phyloP scores from a whole-genome alignment of 2,113 vertebrate species.

The Pipra filicauda region DNA sequence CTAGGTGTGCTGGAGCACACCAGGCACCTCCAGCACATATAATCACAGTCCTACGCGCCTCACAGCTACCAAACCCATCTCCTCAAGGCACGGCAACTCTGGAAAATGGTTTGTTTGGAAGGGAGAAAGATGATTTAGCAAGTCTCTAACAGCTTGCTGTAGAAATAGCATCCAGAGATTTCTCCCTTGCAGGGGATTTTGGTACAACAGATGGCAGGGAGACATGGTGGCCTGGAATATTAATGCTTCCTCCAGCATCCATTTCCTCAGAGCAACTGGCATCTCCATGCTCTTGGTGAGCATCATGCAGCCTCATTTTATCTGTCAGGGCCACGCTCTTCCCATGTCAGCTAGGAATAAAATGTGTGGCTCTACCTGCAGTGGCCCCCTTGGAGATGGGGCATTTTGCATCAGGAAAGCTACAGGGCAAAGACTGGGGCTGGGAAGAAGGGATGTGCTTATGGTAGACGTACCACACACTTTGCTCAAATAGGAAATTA shows the following conservation, averaged over 20 bases:
- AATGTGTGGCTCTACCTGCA: not conserved
- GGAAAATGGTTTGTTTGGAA: not conserved
- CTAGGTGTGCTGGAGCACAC: not conserved
- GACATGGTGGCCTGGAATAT: not conserved
- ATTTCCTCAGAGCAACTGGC: not conserved
- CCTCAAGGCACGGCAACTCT: not conserved
- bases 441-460: not conserved
- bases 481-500: not conserved
- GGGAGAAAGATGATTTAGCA: not conserved
- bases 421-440: not conserved
- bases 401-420: not conserved
- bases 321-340: fast-evolving
- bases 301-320: not conserved
- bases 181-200: not conserved
- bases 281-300: not conserved
- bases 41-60: not conserved
- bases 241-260: not conserved
- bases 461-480: not conserved
- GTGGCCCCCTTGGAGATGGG: not conserved
- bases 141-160: not conserved
- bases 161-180: not conserved
- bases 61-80: not conserved
- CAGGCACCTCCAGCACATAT: fast-evolving
- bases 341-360: not conserved
- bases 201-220: constrained; percentile 17